phyloP scores from a whole-genome alignment of 1,140 invertebrate species.

The Drosophila navojoa region DNA sequence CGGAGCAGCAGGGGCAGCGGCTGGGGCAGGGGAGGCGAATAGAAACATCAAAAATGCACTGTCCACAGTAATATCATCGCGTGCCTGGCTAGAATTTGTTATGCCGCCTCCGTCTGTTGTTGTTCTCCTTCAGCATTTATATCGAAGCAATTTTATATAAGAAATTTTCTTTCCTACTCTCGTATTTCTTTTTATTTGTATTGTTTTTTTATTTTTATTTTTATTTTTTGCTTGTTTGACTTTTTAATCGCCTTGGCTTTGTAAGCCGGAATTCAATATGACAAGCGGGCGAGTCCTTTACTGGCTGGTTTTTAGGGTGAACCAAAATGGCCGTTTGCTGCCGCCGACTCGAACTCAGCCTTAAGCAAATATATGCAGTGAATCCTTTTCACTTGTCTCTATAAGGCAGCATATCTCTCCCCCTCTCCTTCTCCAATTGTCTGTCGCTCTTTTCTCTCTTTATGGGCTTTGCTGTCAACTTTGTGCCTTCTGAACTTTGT shows the following conservation, averaged over 20 bases:
- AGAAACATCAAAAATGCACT: slow-evolving; percentile 74
- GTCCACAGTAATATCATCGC: slow-evolving; percentile 64
- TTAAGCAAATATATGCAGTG: slow-evolving; percentile 66
- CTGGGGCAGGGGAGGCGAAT: slow-evolving; percentile 46
- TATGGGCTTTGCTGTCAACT: slow-evolving; percentile 51
- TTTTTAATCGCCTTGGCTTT: slow-evolving; percentile 36
- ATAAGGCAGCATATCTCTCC: neutral
- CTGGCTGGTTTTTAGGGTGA: slow-evolving; percentile 1
- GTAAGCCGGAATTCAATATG: slow-evolving; percentile 50
- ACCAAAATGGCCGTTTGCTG: slow-evolving; percentile 57
- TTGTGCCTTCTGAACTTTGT: slow-evolving; percentile 63
- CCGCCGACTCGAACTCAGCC: slow-evolving; percentile 17
- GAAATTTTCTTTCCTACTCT: slow-evolving; percentile 30
- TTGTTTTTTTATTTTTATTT: slow-evolving; percentile 14
- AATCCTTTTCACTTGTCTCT: slow-evolving; percentile 62
- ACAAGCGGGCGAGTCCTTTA: slow-evolving; percentile 14
- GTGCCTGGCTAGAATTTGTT: slow-evolving; percentile 75
- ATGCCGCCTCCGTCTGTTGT: slow-evolving; percentile 50
- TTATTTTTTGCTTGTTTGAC: slow-evolving; percentile 6
- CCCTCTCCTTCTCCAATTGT: neutral
- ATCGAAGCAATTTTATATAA: slow-evolving; percentile 26
- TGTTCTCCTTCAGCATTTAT: slow-evolving; percentile 49
- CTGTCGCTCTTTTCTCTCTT: slow-evolving; percentile 12
- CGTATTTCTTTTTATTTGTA: slow-evolving; percentile 22
- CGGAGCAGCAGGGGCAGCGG: neutral